A percentile compares a stretch with the other conserved stretches of the same genome.
Evolutionary conservation across 2,797 vertebrate genomes (phyloP).

Genomic region (Molossus alvarezi): DNA sequence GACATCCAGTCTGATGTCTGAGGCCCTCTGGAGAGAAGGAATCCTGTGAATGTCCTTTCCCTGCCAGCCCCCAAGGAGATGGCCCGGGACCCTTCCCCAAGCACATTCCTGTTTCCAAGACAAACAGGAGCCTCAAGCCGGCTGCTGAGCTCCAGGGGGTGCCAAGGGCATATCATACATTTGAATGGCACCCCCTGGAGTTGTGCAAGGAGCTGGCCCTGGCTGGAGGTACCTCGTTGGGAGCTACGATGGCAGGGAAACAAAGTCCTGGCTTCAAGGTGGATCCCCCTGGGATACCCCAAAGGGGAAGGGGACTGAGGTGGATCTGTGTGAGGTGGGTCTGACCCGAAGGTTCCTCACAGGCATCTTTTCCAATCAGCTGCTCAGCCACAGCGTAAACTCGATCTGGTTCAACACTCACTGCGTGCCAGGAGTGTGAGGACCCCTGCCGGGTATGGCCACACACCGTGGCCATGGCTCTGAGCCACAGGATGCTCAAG

Average conservation of each 20-base stretch:
- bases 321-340: not conserved
- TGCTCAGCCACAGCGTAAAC: not conserved
- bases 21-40: slow-evolving; percentile 78
- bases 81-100: slow-evolving; percentile 68
- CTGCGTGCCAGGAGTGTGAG: rapidly evolving
- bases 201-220: not conserved
- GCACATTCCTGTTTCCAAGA: slow-evolving; percentile 59
- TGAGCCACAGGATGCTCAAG: not conserved
- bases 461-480: rapidly evolving
- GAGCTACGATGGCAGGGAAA: not conserved
- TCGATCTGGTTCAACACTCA: not conserved
- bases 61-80: slow-evolving; percentile 76
- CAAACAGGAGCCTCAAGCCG: slow-evolving; percentile 48
- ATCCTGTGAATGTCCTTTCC: slow-evolving; percentile 81
- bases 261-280: not conserved
- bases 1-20: slow-evolving; percentile 77
- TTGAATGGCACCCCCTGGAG: not conserved
- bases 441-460: not conserved
- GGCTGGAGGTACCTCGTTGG: not conserved
- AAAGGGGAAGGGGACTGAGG: not conserved
- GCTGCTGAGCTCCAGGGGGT: not conserved
- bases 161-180: not conserved
- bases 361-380: not conserved
- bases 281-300: not conserved
- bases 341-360: not conserved